phyloP scores from a whole-genome alignment of 2,797 vertebrate genomes.

The Pseudochromis fuscus region DNA sequence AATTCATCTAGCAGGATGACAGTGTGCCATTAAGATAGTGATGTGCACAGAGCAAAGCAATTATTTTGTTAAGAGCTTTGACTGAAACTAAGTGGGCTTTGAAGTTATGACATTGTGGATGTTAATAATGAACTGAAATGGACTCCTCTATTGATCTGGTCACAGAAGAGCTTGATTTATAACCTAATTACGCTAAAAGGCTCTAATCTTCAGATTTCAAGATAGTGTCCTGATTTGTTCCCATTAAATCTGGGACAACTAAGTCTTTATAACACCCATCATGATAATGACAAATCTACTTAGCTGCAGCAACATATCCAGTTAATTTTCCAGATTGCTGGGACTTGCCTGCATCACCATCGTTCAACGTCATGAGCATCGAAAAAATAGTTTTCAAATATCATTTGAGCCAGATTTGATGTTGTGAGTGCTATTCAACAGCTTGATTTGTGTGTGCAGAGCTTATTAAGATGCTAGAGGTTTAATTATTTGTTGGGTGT shows the following conservation, averaged over 20 bases:
- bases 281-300: neutral
- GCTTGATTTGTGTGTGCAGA: constrained; percentile 49
- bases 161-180: constrained; percentile 48
- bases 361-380: neutral
- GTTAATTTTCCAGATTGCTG: neutral
- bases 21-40: neutral
- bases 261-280: constrained; percentile 16
- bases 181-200: constrained; percentile 58
- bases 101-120: constrained; percentile 28
- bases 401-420: constrained; percentile 35
- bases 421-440: constrained; percentile 52
- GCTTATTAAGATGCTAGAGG: constrained; percentile 68
- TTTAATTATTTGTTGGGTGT: constrained; percentile 76
- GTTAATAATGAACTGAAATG: constrained; percentile 38
- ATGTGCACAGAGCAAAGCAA: constrained; percentile 19
- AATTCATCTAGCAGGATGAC: neutral
- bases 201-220: constrained; percentile 28
- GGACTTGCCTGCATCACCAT: neutral
- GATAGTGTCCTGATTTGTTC: constrained; percentile 18
- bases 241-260: constrained; percentile 11
- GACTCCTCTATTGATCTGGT: constrained; percentile 46
- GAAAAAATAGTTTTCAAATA: constrained; percentile 22
- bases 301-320: neutral
- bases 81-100: constrained; percentile 10
- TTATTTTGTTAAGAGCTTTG: constrained; percentile 29